These are phyloP conservation scores for Indicator maculatus DNA, from an alignment of 2,113 vertebrate species.

Conservation along the genomic window DNA sequence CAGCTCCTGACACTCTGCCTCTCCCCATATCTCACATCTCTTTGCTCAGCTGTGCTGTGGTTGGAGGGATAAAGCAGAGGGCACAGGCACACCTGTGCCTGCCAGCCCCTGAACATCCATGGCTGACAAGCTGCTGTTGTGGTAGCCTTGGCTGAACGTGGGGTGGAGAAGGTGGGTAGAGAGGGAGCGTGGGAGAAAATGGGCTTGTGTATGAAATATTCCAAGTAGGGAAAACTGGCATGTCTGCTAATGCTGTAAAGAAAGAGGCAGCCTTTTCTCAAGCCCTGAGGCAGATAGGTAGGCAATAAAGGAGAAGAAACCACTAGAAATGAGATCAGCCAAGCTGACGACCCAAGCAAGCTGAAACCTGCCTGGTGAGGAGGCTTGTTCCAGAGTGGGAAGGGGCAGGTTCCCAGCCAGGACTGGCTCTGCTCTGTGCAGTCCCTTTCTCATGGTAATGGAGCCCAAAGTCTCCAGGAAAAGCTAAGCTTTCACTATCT, in stretches of 20 bases:
- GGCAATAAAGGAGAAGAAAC: constrained; percentile 42
- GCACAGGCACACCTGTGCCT: neutral
- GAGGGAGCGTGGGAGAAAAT: constrained; percentile 39
- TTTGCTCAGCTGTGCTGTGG: neutral
- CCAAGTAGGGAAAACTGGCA: constrained; percentile 6
- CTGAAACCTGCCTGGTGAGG: constrained; percentile 40
- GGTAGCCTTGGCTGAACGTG: neutral
- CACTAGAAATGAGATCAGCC: constrained; percentile 20
- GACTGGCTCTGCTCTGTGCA: neutral
- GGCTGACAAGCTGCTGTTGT: neutral
- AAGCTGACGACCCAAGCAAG: constrained; percentile 50
- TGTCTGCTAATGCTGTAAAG: neutral
- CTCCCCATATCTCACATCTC: fast-evolving
- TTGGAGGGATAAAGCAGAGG: neutral
- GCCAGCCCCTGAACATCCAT: neutral
- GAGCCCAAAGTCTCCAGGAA: neutral
- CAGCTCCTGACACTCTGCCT: neutral
- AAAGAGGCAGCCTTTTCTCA: constrained; percentile 49
- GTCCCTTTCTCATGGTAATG: constrained; percentile 19
- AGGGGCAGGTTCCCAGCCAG: constrained; percentile 19
- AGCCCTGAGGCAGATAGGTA: constrained; percentile 33
- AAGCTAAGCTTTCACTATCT: neutral
- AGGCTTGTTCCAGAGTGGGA: constrained; percentile 20
- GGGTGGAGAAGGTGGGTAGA: neutral
- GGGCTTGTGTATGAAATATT: constrained; percentile 2